Base-by-base conservation (phyloP, 2,797 vertebrate species). In the Menidia menidia region DNA sequence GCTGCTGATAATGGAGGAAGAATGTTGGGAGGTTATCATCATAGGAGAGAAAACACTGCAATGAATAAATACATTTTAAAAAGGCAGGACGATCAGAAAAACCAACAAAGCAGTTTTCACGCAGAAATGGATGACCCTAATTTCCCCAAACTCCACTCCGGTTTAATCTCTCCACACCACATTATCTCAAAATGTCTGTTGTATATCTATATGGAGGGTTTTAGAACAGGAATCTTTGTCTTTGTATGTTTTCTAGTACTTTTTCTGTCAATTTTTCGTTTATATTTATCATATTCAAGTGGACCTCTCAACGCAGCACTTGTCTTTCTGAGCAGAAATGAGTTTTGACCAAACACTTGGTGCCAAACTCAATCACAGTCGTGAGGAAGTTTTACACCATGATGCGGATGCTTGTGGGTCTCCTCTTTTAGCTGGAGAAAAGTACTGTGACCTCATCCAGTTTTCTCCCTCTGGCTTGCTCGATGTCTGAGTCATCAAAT, bases 381-480 rank as follows among this genome's bases (percentile, higher is more conserved):
- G 9, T 7, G 18, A 7, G 8, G 6, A 48, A 48, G 19, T 19
- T 18, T 48, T 10, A 10, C 10, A 6, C 35, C 7, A 7, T 7
- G 10, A 39, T 7, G 35, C 35, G 10, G 10, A 39, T n/a, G n/a
- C n/a, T n/a, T n/a, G n/a, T n/a, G n/a, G n/a, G n/a, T n/a, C n/a
- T n/a, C n/a, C n/a, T n/a, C n/a, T 50, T 13, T 59, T 18, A 65
- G 33, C 56, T 10, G 6, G 7, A 60, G 30, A 16, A 8, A 44
- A 64, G 47, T 4, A 55, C 64, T 53, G 55, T 58, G 35, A 72
- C 35, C 42, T 45, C 47, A 43, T 30, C 61, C 19, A 50, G 52
- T 68, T 77, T 80, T 64, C 77, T 79, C 73, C 57, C 19, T 53
- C 59, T 65, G 25, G 48, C 48, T 16, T 31, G 47, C 10, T 6